A percentile compares a stretch with the other conserved stretches of the same genome.
phyloP scores from a whole-genome alignment of 53 echinoderm and acorn worm species.

The Mesocentrotus franciscanus region DNA sequence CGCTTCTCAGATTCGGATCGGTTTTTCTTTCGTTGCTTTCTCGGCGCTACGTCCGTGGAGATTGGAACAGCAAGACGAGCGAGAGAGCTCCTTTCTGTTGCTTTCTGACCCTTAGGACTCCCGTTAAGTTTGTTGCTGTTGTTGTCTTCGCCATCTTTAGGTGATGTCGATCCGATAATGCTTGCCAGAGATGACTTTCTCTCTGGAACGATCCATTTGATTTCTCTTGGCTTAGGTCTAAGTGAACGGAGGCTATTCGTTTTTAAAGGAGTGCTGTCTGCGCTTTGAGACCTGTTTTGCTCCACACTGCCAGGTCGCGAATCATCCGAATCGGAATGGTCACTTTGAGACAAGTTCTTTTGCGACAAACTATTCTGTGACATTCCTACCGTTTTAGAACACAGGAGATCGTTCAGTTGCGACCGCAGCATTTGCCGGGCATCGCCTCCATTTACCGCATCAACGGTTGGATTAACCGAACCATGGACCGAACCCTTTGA shows the following conservation, averaged over 20 bases:
- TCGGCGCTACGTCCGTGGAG: background rate
- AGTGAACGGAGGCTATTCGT: background rate
- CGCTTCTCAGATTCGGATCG: constrained; percentile 72
- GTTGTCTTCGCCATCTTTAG: background rate
- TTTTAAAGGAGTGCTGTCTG: constrained; percentile 25
- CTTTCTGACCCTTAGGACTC: background rate
- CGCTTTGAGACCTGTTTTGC: background rate
- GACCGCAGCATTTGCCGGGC: constrained; percentile 32
- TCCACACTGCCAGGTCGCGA: background rate
- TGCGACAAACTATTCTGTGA: constrained; percentile 34
- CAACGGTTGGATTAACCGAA: background rate
- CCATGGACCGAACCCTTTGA: background rate
- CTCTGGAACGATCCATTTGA: constrained; percentile 60
- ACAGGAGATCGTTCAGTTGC: constrained; percentile 47
- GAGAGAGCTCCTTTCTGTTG: constrained; percentile 51
- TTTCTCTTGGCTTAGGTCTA: constrained; percentile 22
- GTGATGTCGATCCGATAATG: background rate
- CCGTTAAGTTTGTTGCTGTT: constrained; percentile 24
- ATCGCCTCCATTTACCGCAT: background rate
- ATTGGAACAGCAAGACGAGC: constrained; percentile 12
- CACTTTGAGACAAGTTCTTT: background rate
- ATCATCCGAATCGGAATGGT: constrained; percentile 23
- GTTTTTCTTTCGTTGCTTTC: constrained; percentile 68
- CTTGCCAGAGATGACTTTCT: background rate
- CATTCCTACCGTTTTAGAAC: constrained; percentile 48